A percentile compares a stretch with the other conserved stretches of the same genome.
Conservation (phyloP, 2,113 vertebrate genomes). For the Probosciger aterrimus region DNA sequence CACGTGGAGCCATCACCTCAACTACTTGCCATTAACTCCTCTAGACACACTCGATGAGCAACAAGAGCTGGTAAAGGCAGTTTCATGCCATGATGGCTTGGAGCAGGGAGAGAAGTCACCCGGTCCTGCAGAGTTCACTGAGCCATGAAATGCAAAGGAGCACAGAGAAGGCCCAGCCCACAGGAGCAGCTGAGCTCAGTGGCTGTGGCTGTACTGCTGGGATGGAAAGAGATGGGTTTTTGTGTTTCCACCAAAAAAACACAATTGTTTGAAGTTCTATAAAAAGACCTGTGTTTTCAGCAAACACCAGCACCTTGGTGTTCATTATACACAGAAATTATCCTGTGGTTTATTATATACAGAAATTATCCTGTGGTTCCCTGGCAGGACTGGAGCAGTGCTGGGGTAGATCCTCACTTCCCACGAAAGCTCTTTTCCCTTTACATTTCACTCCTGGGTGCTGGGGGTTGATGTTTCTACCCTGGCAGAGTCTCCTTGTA, state of each 20-base stretch:
- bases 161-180: neutral
- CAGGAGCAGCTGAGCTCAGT: neutral
- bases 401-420: neutral
- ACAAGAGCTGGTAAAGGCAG: neutral
- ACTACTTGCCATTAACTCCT: neutral
- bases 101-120: neutral
- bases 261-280: neutral
- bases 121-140: neutral
- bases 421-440: neutral
- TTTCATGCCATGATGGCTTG: neutral
- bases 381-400: neutral
- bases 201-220: neutral
- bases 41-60: neutral
- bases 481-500: neutral
- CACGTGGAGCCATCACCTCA: accelerated
- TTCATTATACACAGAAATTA: neutral
- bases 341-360: accelerated
- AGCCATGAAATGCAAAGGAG: neutral
- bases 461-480: neutral
- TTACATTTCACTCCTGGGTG: accelerated
- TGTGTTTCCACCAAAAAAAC: neutral
- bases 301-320: neutral
- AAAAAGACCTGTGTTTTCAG: neutral
- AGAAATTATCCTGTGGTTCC: neutral
- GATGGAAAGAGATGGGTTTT: neutral